Evolutionary conservation across 2,113 vertebrate species (phyloP).

Genomic region (Nothoprocta pentlandii): DNA sequence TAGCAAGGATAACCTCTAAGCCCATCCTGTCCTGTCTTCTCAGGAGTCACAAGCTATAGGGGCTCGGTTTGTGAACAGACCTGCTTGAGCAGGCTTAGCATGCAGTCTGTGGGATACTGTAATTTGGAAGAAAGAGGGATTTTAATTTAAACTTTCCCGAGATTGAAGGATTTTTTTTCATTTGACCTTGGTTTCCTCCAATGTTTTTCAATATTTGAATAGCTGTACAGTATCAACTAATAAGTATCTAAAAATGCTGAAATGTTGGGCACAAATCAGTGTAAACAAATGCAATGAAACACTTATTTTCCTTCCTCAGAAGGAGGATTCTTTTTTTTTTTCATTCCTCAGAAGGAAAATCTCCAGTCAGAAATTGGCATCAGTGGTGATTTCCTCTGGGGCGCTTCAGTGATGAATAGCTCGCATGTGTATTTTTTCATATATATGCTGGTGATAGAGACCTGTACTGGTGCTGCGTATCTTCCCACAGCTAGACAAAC

Average conservation of each 20-base stretch:
- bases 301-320: not conserved
- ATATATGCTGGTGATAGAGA: not conserved
- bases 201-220: not conserved
- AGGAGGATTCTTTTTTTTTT: not conserved
- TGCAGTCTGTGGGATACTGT: not conserved
- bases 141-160: not conserved
- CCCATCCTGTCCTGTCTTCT: not conserved
- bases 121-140: not conserved
- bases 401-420: not conserved
- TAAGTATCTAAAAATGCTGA: not conserved
- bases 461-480: not conserved
- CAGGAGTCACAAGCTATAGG: not conserved
- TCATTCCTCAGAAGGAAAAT: not conserved
- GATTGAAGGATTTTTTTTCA: fast-evolving
- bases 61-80: not conserved
- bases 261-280: not conserved
- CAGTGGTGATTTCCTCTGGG: not conserved
- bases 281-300: not conserved
- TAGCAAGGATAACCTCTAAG: not conserved
- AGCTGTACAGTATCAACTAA: not conserved
- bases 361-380: not conserved
- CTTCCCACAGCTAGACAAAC: not conserved
- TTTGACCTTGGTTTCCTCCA: not conserved
- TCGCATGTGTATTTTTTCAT: not conserved
- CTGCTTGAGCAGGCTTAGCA: not conserved